Evolutionary conservation across 1,140 invertebrate species (phyloP), one percentile per base, ranked within the genome.

Genomic region (Micrasema longulum): DNA sequence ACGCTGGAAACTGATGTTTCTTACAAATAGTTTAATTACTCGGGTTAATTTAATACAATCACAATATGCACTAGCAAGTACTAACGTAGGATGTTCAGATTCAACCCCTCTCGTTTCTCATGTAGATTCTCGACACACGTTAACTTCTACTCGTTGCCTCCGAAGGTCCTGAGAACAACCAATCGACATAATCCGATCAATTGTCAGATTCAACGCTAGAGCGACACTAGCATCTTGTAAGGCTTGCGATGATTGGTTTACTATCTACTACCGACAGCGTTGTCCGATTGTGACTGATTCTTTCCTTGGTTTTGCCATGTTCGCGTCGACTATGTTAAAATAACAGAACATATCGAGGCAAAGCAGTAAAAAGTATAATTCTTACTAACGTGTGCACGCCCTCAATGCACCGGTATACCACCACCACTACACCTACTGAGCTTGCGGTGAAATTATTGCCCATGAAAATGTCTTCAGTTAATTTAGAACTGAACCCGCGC

Each of bases 401-500:
- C 52, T 2, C 52, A 22, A 31, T 31, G 26, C 26, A 31, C 26
- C 26, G 26, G 26, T 31, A 31, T 31, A 31, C 26, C 20, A 35
- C 35, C 35, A 10, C 1, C 45, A 66, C 14, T 14, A 31, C 31
- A 7, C n/a, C 47, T 35, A 52, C 22, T n/a, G 12, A n/a, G n/a
- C n/a, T 41, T 20, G 45, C 47, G 68, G 38, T 47, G 53, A 74
- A 74, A 71, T 74, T 71, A 74, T 67, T 71, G 48, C 41, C 73
- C 73, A 68, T 74, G 73, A 74, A 74, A 74, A 71, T 74, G 71
- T 74, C 73, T 71, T 31, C 69, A 70, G 67, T 70, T 47, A 36
- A 70, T 35, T 73, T 66, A 64, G 72, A 55, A 55, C 47, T 64
- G 45, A 68, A 62, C 48, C n/a, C 14, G 67, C 38, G 66, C 53